Percentiles rank a stretch among this genome's conserved stretches.
Evolutionary conservation across 2,888 invertebrate species (phyloP).

Genomic region (Spilarctia lutea): DNA sequence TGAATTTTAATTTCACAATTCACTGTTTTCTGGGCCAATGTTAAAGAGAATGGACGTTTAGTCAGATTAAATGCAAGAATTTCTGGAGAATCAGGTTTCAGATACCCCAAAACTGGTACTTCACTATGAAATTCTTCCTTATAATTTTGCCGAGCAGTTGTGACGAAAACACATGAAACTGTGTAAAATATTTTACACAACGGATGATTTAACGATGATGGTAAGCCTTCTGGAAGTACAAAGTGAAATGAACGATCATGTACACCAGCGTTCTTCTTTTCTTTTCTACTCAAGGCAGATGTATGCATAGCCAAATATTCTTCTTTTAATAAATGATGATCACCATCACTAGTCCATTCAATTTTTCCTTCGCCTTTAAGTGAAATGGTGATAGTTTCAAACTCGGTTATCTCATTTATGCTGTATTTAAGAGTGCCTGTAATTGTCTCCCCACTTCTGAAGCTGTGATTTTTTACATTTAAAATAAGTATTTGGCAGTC

Average conservation of each 20-base stretch:
- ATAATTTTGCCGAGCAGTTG: neutral
- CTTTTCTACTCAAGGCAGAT: neutral
- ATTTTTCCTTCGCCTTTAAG: conserved; percentile 46
- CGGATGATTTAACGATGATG: conserved; percentile 22
- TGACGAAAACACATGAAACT: conserved; percentile 18
- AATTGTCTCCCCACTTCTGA: conserved; percentile 43
- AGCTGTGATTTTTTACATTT: conserved; percentile 25
- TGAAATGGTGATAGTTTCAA: conserved; percentile 36
- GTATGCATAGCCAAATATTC: conserved; percentile 7
- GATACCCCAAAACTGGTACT: conserved; percentile 11
- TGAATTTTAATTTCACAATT: conserved; percentile 6
- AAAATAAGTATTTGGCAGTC: conserved; percentile 47
- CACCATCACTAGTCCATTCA: conserved; percentile 18
- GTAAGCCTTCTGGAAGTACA: conserved; percentile 28
- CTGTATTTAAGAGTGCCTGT: conserved; percentile 45
- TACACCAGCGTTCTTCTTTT: conserved; percentile 1
- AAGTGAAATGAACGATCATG: conserved; percentile 24
- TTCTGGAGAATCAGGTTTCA: neutral
- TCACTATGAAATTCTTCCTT: neutral
- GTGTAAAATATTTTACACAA: conserved; percentile 29
- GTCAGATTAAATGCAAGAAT: neutral
- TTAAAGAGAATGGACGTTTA: neutral
- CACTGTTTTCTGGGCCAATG: neutral
- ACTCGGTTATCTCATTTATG: conserved; percentile 42
- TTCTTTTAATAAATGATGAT: neutral